Base-by-base conservation (phyloP, 2,888 invertebrate species). In the Cataglyphis rosenhaueri region DNA sequence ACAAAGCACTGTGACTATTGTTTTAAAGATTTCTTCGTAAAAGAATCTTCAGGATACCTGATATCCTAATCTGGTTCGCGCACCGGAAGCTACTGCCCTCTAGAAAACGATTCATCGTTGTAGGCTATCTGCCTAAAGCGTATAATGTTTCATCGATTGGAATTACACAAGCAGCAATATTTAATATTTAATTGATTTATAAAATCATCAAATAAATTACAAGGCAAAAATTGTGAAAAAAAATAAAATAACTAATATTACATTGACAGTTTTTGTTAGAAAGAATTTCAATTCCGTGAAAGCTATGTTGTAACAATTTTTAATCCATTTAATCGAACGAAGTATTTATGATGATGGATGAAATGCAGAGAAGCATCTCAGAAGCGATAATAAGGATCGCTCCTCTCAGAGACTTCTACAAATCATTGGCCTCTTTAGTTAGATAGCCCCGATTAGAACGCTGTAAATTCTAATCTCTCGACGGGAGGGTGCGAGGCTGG, bases 401-500 rank as follows among this genome's bases (percentile, higher is more conserved):
- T 65, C 79, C 79, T 84, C n/a, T 8, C 70, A 85, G 62, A 70
- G 75, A 59, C 35, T 66, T 57, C 44, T 38, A 61, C 70, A 91
- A 87, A 87, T 86, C 85, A 65, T 83, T 87, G 84, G 83, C 78
- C 85, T 81, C 64, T 85, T 85, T 84, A 88, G 85, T 89, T 87
- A 83, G 82, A 83, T 86, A 85, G 83, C 83, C 84, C 70, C 85
- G 82, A 88, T 88, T 88, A 85, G 81, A 83, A 65, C 84, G 83
- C 84, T 89, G 88, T 91, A 91, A 91, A 91, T 91, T 86, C 87
- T 87, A 91, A 91, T 91, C 86, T 90, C 83, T 44, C 88, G 87
- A 86, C 84, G 76, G 61, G 57, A 52, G 65, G 62, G 86, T 74
- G 70, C 55, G 44, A 57, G 65, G 68, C 71, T 75, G 83, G 74